These are phyloP conservation scores for Mormyrops boulengeri DNA, from an alignment of 2,797 vertebrate species.

Conservation along the genomic window DNA sequence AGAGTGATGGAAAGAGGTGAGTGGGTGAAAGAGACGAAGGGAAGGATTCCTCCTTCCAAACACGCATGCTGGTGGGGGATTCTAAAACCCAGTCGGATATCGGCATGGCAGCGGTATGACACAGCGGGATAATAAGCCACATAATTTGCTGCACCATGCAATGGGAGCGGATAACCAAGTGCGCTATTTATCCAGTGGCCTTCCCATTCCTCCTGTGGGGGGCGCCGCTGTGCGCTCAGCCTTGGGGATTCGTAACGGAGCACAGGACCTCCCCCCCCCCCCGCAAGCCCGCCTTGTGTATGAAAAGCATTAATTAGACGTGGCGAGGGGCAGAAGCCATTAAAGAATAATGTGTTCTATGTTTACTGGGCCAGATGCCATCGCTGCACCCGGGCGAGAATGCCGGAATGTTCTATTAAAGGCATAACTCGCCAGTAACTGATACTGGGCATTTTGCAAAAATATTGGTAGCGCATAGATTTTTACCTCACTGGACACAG, in stretches of 20 bases:
- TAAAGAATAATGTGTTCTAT: constrained; percentile 3
- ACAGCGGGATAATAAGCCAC: constrained; percentile 57
- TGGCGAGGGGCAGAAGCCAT: background rate
- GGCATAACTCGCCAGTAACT: background rate
- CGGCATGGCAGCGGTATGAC: constrained; percentile 47
- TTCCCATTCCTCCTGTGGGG: background rate
- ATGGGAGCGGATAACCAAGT: constrained; percentile 48
- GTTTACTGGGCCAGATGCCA: background rate
- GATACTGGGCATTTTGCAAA: background rate
- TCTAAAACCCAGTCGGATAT: constrained; percentile 57
- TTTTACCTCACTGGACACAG: background rate
- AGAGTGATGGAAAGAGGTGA: constrained; percentile 25
- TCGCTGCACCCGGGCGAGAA: background rate
- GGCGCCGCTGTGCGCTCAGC: background rate
- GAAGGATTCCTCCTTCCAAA: constrained; percentile 28
- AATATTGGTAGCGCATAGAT: background rate
- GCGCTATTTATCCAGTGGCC: constrained; percentile 30
- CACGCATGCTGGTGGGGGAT: constrained; percentile 38
- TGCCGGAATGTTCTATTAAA: background rate
- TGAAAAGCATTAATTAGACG: constrained; percentile 16
- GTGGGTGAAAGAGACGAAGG: constrained; percentile 23
- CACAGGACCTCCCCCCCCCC: background rate
- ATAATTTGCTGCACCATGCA: constrained; percentile 58
- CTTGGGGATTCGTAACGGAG: background rate
- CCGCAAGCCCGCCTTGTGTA: background rate